A percentile compares a stretch with the other conserved stretches of the same genome.
These are phyloP conservation scores for Pogonocherus hispidulus DNA, from an alignment of 2,888 invertebrate genomes.

Conservation along the genomic window DNA sequence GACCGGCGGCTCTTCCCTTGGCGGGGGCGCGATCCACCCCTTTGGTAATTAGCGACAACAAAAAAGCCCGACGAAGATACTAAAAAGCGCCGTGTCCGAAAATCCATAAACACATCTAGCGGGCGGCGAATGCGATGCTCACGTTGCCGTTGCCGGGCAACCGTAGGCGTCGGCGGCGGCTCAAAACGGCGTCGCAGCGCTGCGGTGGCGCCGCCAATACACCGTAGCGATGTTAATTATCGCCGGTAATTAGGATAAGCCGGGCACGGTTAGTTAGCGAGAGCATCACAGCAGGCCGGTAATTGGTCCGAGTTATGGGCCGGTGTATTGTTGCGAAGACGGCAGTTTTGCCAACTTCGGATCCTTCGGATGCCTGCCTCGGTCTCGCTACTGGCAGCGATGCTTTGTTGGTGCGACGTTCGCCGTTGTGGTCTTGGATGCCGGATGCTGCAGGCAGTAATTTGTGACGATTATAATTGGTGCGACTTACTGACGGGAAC, in stretches of 20 bases:
- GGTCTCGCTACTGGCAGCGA: slow-evolving; percentile 5
- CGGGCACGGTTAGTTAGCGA: slow-evolving; percentile 65
- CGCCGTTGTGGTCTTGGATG: neutral
- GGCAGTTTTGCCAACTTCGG: slow-evolving; percentile 66
- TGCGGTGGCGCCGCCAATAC: slow-evolving; percentile 43
- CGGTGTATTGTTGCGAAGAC: slow-evolving; percentile 66
- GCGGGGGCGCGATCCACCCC: slow-evolving; percentile 17
- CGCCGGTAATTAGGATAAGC: slow-evolving; percentile 68
- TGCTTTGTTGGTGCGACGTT: neutral
- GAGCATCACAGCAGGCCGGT: slow-evolving; percentile 55
- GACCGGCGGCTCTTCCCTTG: slow-evolving; percentile 15
- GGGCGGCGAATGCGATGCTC: slow-evolving; percentile 52
- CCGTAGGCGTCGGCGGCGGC: slow-evolving; percentile 55
- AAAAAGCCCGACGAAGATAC: slow-evolving; percentile 43
- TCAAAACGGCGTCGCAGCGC: slow-evolving; percentile 59
- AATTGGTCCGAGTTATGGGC: slow-evolving; percentile 66
- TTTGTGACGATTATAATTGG: no score
- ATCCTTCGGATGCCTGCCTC: slow-evolving; percentile 60
- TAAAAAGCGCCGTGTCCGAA: slow-evolving; percentile 55
- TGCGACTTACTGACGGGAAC: no score
- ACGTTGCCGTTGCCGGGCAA: slow-evolving; percentile 56
- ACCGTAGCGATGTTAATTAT: slow-evolving; percentile 65
- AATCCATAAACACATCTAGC: slow-evolving; percentile 64
- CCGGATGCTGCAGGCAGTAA: neutral
- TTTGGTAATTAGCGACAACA: slow-evolving; percentile 40